Percentiles rank a stretch among this genome's conserved stretches.
Evolutionary conservation across 2,888 invertebrate genomes (phyloP).

Genomic region (Prenolepis imparis): DNA sequence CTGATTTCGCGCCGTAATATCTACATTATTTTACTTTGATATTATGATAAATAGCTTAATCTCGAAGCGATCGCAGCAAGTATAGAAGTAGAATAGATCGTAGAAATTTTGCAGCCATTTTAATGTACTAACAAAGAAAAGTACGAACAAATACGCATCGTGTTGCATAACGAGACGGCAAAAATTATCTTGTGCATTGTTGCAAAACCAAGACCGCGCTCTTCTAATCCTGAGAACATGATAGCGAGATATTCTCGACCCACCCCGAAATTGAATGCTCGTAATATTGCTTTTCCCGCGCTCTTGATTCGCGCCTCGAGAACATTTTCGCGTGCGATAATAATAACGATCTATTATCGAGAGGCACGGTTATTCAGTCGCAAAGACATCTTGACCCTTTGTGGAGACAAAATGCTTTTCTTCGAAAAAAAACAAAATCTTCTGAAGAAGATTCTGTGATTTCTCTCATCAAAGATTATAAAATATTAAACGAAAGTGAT

Average conservation of each 20-base stretch:
- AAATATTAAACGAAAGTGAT: neutral
- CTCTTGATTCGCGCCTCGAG: slow-evolving; percentile 57
- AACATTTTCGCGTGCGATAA: slow-evolving; percentile 60
- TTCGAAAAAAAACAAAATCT: neutral
- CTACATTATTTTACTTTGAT: slow-evolving; percentile 7
- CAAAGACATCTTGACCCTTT: slow-evolving; percentile 16
- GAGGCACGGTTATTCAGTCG: slow-evolving; percentile 19
- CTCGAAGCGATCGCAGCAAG: slow-evolving; percentile 23
- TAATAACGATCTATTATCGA: slow-evolving; percentile 68
- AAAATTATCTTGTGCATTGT: slow-evolving; percentile 36
- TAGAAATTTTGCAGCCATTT: slow-evolving; percentile 35
- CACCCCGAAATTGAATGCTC: slow-evolving; percentile 62
- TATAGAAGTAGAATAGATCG: neutral
- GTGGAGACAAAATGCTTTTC: neutral
- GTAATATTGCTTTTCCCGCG: slow-evolving; percentile 66
- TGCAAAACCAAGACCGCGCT: slow-evolving; percentile 35
- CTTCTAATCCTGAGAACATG: slow-evolving; percentile 69
- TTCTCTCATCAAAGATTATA: slow-evolving; percentile 21
- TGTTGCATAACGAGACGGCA: slow-evolving; percentile 26
- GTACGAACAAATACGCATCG: slow-evolving; percentile 46
- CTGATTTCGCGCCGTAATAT: slow-evolving; percentile 7
- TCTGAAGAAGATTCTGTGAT: neutral
- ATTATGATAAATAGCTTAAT: slow-evolving; percentile 21
- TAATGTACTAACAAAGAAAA: slow-evolving; percentile 27
- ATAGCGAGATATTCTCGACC: slow-evolving; percentile 71